These are phyloP conservation scores for Nymphicus hollandicus DNA, from an alignment of 2,113 vertebrate genomes.

Conservation along the genomic window DNA sequence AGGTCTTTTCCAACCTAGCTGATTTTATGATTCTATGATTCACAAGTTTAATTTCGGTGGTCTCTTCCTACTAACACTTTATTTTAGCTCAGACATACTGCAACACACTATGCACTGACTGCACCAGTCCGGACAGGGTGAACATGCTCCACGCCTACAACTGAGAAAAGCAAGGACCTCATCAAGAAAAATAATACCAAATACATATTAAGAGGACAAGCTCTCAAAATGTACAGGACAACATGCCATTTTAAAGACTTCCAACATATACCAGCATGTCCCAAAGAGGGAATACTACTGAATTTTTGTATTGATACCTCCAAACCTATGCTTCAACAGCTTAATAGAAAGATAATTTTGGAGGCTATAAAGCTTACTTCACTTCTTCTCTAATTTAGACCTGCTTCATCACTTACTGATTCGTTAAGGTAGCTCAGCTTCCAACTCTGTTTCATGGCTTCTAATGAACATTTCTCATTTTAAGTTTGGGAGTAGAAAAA, in stretches of 20 bases:
- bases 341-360: not conserved
- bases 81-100: not conserved
- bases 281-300: not conserved
- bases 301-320: not conserved
- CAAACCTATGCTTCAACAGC: not conserved
- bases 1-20: not conserved
- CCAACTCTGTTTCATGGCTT: not conserved
- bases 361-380: not conserved
- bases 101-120: not conserved
- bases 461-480: not conserved
- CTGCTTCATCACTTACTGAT: not conserved
- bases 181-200: not conserved
- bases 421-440: not conserved
- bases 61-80: not conserved
- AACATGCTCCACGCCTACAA: fast-evolving
- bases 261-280: not conserved
- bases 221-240: not conserved
- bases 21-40: not conserved
- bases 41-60: not conserved
- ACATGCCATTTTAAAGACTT: not conserved
- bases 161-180: not conserved
- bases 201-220: not conserved
- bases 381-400: not conserved
- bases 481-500: not conserved
- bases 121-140: fast-evolving